Evolutionary conservation across 92 coral and sea anemone species (phyloP), one percentile per base, ranked within the genome.

Genomic region (Actinostola sp.): DNA sequence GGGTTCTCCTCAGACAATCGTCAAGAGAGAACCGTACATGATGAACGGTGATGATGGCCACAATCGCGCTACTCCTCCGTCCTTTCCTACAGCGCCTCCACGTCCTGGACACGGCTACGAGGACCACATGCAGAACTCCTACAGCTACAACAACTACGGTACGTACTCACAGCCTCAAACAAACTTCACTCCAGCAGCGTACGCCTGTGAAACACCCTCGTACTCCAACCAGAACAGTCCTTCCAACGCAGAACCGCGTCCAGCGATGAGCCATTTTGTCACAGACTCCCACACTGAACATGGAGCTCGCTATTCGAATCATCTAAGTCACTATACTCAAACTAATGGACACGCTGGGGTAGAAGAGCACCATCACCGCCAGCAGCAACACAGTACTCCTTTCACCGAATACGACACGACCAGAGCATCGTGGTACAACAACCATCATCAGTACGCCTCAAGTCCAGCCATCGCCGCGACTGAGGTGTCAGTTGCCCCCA

Each of bases 11-110:
- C 71, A 65, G 24, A 54, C 84, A 4, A 51, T 67, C 17, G 77
- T 84, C 77, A 84, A 84, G 44, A 66, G 84, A 25, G 89, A 84
- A 52, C 84, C 84, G 3, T 83, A 83, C 66, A 64, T 63, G 81
- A 27, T 75, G 72, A 73, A 75, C n/a, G 72, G 58, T 14, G 81
- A 75, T 28, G 65, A 52, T 10, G 35, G 59, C 23, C 74, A 67
- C 26, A 50, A 73, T 61, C 71, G 81, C n/a, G 24, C 89, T 15
- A 88, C 97, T 9, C 97, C 97, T 29, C 97, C 92, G 36, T 87
- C 97, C 7, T 91, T 91, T 33, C 92, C 92, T 42, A 86, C 88
- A 0, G 86, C 80, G 49, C 97, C 97, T 35, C 92, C 93, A 15
- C 89, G 89, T 49, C 79, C n/a, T n/a, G n/a, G n/a, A n/a, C n/a